phyloP scores from a whole-genome alignment of 2,113 vertebrate species.

The Apaloderma vittatum region DNA sequence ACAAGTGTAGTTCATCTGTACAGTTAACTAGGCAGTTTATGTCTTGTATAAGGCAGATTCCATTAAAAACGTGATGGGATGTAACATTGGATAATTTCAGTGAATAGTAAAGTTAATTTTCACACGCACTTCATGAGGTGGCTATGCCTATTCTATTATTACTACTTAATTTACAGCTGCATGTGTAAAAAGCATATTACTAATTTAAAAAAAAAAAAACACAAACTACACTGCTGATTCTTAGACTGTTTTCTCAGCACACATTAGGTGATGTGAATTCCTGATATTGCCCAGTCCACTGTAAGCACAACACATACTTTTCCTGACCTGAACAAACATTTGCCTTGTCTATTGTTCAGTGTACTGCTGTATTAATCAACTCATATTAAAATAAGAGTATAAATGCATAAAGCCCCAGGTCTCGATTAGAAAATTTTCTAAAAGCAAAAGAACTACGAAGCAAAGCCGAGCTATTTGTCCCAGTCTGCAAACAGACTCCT shows the following conservation, averaged over 20 bases:
- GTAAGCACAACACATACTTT: background rate
- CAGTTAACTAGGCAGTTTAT: background rate
- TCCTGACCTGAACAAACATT: background rate
- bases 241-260: background rate
- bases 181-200: background rate
- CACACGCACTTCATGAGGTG: background rate
- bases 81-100: background rate
- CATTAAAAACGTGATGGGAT: background rate
- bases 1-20: background rate
- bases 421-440: background rate
- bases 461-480: background rate
- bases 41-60: background rate
- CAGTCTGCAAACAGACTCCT: background rate
- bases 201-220: background rate
- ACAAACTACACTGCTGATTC: background rate
- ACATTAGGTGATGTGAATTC: background rate
- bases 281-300: background rate
- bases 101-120: background rate
- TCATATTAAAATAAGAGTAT: background rate
- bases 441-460: background rate
- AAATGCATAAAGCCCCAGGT: background rate
- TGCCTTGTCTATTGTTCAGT: background rate
- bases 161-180: background rate
- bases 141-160: background rate
- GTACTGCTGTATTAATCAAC: background rate